These are phyloP conservation scores for Malachius bipustulatus DNA, from an alignment of 2,888 invertebrate genomes.

Conservation along the genomic window DNA sequence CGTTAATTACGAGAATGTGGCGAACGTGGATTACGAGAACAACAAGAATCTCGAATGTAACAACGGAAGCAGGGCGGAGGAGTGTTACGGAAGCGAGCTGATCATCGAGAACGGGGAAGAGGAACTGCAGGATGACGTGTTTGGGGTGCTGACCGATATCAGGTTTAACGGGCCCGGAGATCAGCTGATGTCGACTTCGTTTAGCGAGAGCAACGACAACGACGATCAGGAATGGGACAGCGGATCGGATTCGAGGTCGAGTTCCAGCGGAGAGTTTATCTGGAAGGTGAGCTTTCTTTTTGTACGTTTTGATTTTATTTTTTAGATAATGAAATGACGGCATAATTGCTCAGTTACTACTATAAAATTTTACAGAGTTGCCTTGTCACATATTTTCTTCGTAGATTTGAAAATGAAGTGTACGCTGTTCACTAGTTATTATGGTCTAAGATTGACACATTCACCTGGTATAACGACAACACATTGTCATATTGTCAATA, in stretches of 20 bases:
- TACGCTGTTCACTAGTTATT: too few relatives aligned
- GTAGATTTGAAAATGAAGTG: too few relatives aligned
- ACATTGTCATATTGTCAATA: too few relatives aligned
- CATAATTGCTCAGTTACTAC: too few relatives aligned
- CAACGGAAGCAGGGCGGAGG: constrained; percentile 9
- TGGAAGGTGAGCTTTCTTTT: constrained; percentile 51
- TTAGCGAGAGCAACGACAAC: constrained; percentile 40
- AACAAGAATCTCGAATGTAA: not conserved
- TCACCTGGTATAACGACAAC: too few relatives aligned
- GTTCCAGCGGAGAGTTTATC: constrained; percentile 66
- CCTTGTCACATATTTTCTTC: too few relatives aligned
- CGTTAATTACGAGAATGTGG: constrained; percentile 24
- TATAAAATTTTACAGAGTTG: too few relatives aligned
- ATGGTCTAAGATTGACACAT: too few relatives aligned
- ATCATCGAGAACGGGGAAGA: constrained; percentile 13
- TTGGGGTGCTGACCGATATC: constrained; percentile 34
- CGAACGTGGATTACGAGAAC: constrained; percentile 15
- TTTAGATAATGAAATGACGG: too few relatives aligned
- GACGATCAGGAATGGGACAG: constrained; percentile 59
- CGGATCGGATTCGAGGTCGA: constrained; percentile 54
- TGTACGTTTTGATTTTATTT: too few relatives aligned
- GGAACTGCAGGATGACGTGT: constrained; percentile 24
- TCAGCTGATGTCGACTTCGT: constrained; percentile 38
- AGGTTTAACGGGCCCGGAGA: constrained; percentile 35
- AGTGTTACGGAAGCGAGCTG: constrained; percentile 23